Base-by-base conservation (phyloP, 1,140 invertebrate genomes). In the Pygmarrhopalites habei region DNA sequence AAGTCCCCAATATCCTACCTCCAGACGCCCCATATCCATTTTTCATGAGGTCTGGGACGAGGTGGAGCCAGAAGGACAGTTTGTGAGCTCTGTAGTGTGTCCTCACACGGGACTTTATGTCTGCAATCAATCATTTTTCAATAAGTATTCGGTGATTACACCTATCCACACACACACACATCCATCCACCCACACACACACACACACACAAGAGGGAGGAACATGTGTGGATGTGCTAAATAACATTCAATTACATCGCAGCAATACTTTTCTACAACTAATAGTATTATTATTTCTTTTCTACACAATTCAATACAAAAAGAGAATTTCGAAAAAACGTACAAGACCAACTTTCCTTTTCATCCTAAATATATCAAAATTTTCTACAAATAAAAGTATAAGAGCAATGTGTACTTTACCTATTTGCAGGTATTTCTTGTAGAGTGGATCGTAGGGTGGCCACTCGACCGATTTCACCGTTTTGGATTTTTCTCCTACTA, bases 61-160 rank as follows among this genome's bases (percentile, higher is more conserved):
- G 79, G 72, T 95, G 91, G 30, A 94, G 75, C 95, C 95, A 98
- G 75, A 98, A 94, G 1, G 92, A 95, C n/a, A 97, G 79, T 56
- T 90, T 85, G 72, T 90, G 91, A 5, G 92, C 92, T 67, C 94
- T 83, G 77, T 97, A 98, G 77, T 96, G 94, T 72, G 93, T 92
- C 73, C 94, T 89, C 29, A 93, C 74, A 74, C 92, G 90, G 0
- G 89, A 86, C 76, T 92, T 92, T 25, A 85, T 85, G 73, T 92
- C 90, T 89, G 76, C 21, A 77, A 78, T 43, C 28, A 30, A 28
- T 53, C 51, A 53, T 4, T 15, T 25, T 53, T 17, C 21, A 12
- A 44, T 30, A 23, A 60, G 2, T 44, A 43, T 30, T 10, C 28
- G 32, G 15, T 7, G 7, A 49, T 49, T 23, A 49, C 21, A 12